Percentiles rank a stretch among this genome's conserved stretches.
phyloP scores from a whole-genome alignment of 2,888 invertebrate species.

The Macrosoma leucophasiata region DNA sequence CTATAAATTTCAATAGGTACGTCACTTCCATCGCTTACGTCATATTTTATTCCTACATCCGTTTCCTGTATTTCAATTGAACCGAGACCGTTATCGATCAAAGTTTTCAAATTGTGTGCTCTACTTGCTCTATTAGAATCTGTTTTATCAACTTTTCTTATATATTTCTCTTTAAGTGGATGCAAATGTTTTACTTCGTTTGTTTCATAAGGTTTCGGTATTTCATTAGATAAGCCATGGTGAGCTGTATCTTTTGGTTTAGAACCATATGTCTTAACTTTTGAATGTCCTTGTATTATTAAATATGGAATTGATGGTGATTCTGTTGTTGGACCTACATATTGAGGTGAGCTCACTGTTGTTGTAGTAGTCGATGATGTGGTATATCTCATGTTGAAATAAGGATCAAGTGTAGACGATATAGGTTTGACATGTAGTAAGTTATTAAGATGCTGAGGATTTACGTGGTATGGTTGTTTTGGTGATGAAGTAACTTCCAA shows the following conservation, averaged over 20 bases:
- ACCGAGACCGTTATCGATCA: conserved; percentile 60
- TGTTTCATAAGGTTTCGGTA: conserved; percentile 64
- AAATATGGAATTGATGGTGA: conserved; percentile 80
- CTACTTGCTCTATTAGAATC: conserved; percentile 42
- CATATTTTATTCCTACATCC: conserved; percentile 74
- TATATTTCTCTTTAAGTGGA: conserved; percentile 49
- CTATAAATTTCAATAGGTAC: conserved; percentile 74
- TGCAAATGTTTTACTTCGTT: conserved; percentile 77
- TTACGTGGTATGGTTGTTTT: conserved; percentile 39
- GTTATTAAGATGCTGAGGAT: conserved; percentile 37
- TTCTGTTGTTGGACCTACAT: conserved; percentile 43
- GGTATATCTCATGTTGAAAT: conserved; percentile 62
- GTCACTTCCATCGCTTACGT: conserved; percentile 71
- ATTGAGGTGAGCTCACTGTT: conserved; percentile 50
- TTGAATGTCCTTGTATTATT: conserved; percentile 90
- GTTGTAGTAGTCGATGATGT: conserved; percentile 69
- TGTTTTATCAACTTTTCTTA: conserved; percentile 42
- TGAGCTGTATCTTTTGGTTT: conserved; percentile 59
- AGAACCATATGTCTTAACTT: conserved; percentile 88
- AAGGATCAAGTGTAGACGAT: conserved; percentile 53
- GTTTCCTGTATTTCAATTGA: conserved; percentile 75
- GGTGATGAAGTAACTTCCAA: conserved; percentile 36
- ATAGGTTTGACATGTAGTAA: conserved; percentile 34
- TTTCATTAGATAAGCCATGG: conserved; percentile 62
- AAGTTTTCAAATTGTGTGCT: conserved; percentile 53